phyloP scores from a whole-genome alignment of 2,113 vertebrate genomes.

The Urocynchramus pylzowi region DNA sequence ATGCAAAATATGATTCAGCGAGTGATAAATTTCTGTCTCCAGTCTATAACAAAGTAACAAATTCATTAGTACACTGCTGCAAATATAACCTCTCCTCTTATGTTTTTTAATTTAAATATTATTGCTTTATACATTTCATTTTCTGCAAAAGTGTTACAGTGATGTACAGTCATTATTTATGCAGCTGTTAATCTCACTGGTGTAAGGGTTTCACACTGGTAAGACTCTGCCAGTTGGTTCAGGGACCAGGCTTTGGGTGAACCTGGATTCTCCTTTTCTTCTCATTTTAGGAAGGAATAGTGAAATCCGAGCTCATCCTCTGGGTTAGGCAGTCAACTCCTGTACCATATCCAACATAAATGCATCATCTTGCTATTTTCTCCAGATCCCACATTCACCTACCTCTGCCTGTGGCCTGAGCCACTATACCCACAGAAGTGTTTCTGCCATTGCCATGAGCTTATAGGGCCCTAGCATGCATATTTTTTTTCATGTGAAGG shows the following conservation, averaged over 20 bases:
- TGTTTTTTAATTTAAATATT: background rate
- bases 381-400: background rate
- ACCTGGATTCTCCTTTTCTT: background rate
- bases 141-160: background rate
- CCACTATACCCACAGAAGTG: background rate
- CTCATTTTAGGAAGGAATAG: background rate
- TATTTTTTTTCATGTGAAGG: background rate
- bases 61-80: background rate
- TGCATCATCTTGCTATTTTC: background rate
- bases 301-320: background rate
- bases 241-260: background rate
- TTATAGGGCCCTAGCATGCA: background rate
- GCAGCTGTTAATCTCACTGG: background rate
- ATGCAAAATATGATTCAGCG: background rate
- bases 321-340: background rate
- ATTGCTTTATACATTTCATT: background rate
- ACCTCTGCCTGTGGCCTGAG: background rate
- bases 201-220: background rate
- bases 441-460: background rate
- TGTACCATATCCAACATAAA: background rate
- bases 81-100: background rate
- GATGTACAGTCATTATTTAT: background rate
- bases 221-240: background rate
- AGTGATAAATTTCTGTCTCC: background rate
- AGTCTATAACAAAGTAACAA: background rate